Evolutionary conservation across 2,888 invertebrate genomes (phyloP).

Genomic region (Sepiola atlantica): DNA sequence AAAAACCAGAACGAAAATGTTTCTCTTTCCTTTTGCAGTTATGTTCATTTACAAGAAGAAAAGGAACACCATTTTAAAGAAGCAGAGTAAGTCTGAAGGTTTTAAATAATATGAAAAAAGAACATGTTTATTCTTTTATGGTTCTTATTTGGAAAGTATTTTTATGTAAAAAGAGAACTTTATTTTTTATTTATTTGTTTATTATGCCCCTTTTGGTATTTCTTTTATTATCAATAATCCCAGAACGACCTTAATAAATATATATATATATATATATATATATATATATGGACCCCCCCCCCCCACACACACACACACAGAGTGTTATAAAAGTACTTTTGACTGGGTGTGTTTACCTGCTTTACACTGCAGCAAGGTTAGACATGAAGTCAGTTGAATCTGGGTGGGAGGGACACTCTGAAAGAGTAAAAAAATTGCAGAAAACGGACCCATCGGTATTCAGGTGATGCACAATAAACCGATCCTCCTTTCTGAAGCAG

Average conservation of each 20-base stretch:
- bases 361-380: not conserved
- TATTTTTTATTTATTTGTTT: too few species aligned
- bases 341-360: too few species aligned
- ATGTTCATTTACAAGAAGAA: constrained; percentile 73
- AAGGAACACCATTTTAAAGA: constrained; percentile 73
- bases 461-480: too few species aligned
- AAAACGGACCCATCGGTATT: too few species aligned
- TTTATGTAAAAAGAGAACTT: not conserved
- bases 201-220: too few species aligned
- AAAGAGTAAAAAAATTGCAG: not conserved
- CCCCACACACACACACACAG: too few species aligned
- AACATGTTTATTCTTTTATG: too few species aligned
- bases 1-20: not conserved
- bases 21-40: constrained; percentile 61
- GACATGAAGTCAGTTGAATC: not conserved
- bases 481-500: not conserved
- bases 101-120: not conserved
- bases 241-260: accelerated
- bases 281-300: too few species aligned
- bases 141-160: not conserved
- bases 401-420: not conserved
- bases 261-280: not conserved
- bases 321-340: too few species aligned
- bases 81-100: constrained; percentile 59
- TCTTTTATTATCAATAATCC: not conserved